A percentile compares a stretch with the other conserved stretches of the same genome.
Evolutionary conservation across 2,888 invertebrate species (phyloP).

Genomic region (Lycaena phlaeas): DNA sequence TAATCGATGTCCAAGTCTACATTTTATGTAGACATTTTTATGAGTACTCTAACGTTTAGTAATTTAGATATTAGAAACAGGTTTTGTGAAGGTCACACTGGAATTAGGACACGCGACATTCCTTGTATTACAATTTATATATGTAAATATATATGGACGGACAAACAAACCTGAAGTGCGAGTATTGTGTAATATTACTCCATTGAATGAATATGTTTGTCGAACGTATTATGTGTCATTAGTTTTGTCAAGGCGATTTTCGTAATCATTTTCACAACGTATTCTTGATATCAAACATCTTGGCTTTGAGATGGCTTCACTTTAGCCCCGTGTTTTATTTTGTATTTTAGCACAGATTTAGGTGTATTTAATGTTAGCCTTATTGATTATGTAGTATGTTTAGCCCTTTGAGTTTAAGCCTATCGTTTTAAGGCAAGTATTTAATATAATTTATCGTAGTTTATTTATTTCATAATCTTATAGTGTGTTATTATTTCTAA

Average conservation of each 20-base stretch:
- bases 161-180: slow-evolving; percentile 38
- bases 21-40: no score
- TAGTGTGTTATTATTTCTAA: no score
- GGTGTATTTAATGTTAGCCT: no score
- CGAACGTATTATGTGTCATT: slow-evolving; percentile 48
- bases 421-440: no score
- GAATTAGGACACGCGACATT: slow-evolving; percentile 3
- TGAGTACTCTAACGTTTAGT: no score
- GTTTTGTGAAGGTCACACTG: neutral
- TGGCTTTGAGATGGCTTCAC: neutral
- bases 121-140: slow-evolving; percentile 4
- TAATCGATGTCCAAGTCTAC: no score
- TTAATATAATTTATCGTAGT: no score
- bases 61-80: neutral
- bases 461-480: no score
- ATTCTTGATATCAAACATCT: slow-evolving; percentile 8
- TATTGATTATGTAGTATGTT: no score
- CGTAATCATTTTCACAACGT: slow-evolving; percentile 37
- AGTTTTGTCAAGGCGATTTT: slow-evolving; percentile 60
- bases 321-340: neutral
- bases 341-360: no score
- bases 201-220: slow-evolving; percentile 58
- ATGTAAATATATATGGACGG: slow-evolving; percentile 26
- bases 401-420: no score
- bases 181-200: slow-evolving; percentile 47